Evolutionary conservation across 2,888 invertebrate genomes (phyloP), one percentile per base, ranked within the genome.

Genomic region (Oegoconia quadripuncta): DNA sequence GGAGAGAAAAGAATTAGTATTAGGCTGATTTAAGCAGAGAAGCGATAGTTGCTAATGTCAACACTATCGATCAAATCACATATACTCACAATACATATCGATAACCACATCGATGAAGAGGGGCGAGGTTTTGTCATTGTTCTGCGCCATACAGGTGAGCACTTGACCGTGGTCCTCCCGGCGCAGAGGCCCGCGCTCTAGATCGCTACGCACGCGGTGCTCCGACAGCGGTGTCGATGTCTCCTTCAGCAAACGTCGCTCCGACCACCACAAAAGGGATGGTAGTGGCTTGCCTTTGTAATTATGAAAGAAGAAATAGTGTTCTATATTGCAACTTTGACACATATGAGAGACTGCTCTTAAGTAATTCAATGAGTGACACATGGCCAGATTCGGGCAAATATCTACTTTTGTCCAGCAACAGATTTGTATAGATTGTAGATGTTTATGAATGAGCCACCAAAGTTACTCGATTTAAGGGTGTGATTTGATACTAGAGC

Each of bases 91-190:
- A 63, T 90, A 89, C 90, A 92, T 91, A 69, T 92, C 92, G 48
- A 93, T 75, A 30, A 89, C 89, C 51, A 93, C 89, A 43, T 91
- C 90, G 48, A 91, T 90, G 44, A 90, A 89, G 49, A 93, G 88
- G 38, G 93, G 93, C 37, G 87, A 71, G 29, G 91, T 91, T 59
- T 89, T 81, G 56, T 93, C 90, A 72, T 93, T 93, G 77, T 93
- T 93, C 50, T 88, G 82, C 28, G 93, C 92, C 58, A 90, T 89
- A 67, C 93, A 93, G 1, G 89, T 89, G 77, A 92, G 87, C 55
- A 91, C 83, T 47, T 86, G 76, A 62, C 92, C 90, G 41, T 93
- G 90, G 74, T 93, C 91, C 50, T 90, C 88, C 23, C 92, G 83
- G 50, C 89, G 87, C 37, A 93, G 79, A 30, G 90, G 89, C 17